phyloP scores from a whole-genome alignment of 1,140 invertebrate genomes.

The Eueides isabella region DNA sequence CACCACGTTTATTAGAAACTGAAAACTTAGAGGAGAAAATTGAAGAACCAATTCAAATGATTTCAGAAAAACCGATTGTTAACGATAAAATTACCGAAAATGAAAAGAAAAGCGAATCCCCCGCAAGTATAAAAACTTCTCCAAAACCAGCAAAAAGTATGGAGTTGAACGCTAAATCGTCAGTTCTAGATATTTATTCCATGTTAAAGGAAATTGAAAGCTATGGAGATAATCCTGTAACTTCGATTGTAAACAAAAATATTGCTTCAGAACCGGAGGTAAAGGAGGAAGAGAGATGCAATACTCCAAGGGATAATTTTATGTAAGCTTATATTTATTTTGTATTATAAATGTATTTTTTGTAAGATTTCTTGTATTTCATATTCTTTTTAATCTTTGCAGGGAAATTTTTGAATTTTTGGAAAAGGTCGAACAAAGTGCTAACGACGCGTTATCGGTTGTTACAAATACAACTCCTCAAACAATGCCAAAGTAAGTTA shows the following conservation, averaged over 20 bases:
- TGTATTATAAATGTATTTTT: background rate
- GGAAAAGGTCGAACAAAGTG: conserved; percentile 79
- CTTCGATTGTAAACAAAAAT: conserved; percentile 42
- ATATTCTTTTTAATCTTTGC: conserved; percentile 43
- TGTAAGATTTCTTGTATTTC: background rate
- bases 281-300: conserved; percentile 55
- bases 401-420: conserved; percentile 81
- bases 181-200: conserved; percentile 78
- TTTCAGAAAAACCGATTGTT: conserved; percentile 12
- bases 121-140: conserved; percentile 1
- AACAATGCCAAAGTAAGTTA: conserved; percentile 70
- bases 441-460: conserved; percentile 72
- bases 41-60: conserved; percentile 15
- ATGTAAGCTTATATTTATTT: conserved; percentile 51
- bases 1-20: conserved; percentile 59
- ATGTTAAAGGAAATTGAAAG: conserved; percentile 80
- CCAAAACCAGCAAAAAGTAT: conserved; percentile 42
- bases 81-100: conserved; percentile 28
- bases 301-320: conserved; percentile 71
- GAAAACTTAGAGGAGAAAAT: conserved; percentile 43
- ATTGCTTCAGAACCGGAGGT: conserved; percentile 36
- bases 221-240: conserved; percentile 70
- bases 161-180: conserved; percentile 67
- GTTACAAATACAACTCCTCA: conserved; percentile 66
- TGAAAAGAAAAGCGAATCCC: conserved; percentile 24